A percentile compares a stretch with the other conserved stretches of the same genome.
Conservation (phyloP, 2,888 invertebrate genomes). For the Drosophila anceps region DNA sequence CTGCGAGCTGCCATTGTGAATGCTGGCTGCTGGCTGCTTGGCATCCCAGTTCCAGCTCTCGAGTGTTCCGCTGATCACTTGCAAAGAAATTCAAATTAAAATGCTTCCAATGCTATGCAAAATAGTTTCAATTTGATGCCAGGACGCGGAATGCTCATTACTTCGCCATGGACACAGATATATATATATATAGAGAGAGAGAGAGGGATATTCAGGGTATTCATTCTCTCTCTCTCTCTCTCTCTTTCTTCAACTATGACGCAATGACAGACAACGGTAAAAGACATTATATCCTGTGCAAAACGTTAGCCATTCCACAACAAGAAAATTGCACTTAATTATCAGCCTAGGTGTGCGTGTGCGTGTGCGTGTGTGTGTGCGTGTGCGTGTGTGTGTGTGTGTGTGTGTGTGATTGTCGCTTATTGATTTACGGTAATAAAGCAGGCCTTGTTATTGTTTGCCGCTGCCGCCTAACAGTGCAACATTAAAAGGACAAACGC, state of each 20-base stretch:
- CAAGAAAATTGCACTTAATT: constrained; percentile 78
- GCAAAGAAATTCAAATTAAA: constrained; percentile 82
- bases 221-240: background rate
- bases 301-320: constrained; percentile 35
- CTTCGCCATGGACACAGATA: constrained; percentile 22
- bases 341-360: constrained; percentile 19
- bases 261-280: constrained; percentile 46
- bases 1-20: constrained; percentile 10
- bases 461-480: constrained; percentile 41
- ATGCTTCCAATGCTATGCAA: constrained; percentile 80
- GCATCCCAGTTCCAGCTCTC: constrained; percentile 13
- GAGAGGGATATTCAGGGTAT: background rate
- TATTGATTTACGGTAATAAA: constrained; percentile 75
- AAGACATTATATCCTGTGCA: constrained; percentile 50
- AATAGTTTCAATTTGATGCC: constrained; percentile 80
- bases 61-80: constrained; percentile 63
- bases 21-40: no score
- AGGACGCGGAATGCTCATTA: constrained; percentile 79
- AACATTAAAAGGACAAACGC: constrained; percentile 71
- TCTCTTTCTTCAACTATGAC: background rate
- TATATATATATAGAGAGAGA: background rate
- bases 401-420: constrained; percentile 32
- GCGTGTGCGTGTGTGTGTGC: no score
- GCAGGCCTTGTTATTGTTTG: constrained; percentile 35
- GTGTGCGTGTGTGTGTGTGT: constrained; percentile 2